Conservation (phyloP, 2,888 invertebrate genomes). For the Catocala nupta region DNA sequence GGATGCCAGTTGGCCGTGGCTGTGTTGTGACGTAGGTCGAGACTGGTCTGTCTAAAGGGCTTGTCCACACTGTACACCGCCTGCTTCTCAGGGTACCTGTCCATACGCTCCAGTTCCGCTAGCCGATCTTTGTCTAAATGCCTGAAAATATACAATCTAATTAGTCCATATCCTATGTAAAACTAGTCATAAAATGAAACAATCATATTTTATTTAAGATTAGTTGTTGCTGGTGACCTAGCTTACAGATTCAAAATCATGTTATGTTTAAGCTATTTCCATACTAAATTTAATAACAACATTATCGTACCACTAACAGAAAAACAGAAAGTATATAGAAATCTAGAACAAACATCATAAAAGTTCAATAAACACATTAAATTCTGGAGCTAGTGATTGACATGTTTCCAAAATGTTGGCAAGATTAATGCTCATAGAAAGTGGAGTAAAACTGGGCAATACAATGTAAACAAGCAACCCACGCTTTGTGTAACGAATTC, state of each 20-base stretch:
- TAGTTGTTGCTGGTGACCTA: no score
- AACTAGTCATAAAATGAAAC: no score
- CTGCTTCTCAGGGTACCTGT: constrained; percentile 83
- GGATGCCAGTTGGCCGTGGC: constrained; percentile 77
- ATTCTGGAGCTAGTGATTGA: not conserved
- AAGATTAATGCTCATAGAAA: not conserved
- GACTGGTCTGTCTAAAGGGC: constrained; percentile 83
- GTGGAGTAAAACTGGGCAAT: not conserved
- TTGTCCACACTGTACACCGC: constrained; percentile 85
- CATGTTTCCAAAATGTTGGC: not conserved
- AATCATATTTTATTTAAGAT: no score
- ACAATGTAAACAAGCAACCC: constrained; percentile 7
- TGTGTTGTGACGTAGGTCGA: constrained; percentile 79
- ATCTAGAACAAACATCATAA: not conserved
- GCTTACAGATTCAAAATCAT: no score
- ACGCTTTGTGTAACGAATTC: constrained; percentile 3
- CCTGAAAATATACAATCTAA: constrained; percentile 52
- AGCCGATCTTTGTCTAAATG: constrained; percentile 83
- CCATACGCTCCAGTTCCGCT: constrained; percentile 81
- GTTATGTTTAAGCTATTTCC: no score
- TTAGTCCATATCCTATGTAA: no score
- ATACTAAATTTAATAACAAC: no score
- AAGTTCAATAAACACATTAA: constrained; percentile 10
- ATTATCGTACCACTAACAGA: not conserved
- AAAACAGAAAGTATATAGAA: not conserved